Base-by-base conservation (phyloP, 2,888 invertebrate species). In the Scaptomyza flava region DNA sequence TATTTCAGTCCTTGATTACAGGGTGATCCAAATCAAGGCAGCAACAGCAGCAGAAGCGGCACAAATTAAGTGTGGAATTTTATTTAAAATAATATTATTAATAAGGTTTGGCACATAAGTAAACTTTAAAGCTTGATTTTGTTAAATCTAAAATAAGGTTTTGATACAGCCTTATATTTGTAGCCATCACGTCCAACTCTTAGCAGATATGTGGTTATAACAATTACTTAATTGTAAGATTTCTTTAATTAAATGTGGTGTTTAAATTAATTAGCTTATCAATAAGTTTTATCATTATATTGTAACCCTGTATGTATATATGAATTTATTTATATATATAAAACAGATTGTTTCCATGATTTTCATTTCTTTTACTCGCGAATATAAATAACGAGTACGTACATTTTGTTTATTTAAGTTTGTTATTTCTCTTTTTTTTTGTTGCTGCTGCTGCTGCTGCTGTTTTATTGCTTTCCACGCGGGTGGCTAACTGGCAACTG, bases 381-480 rank as follows among this genome's bases (percentile, higher is more conserved):
- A 70, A 79, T 79, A 83, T 88, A 85, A 88, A 88, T 85, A 85
- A 85, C 86, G 88, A 86, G 83, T 63, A 80, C 74, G 83, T 63
- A 80, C 74, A 83, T 83, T 88, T 86, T 88, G 86, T 87, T 81
- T 87, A 84, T 75, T 86, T 79, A 87, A 82, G 79, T 82, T 87
- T 81, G 81, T 84, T 87, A 69, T 82, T 81, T 60, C 57, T 79
- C 64, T 70, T 67, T 64, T 9, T 27, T 69, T 62, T 65, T 23
- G 23, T 23, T 23, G 3, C 60, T 60, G 11, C n/a, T 36, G 38
- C 3, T 38, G 41, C 45, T 66, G 54, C 68, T 60, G 73, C 50
- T 84, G 73, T 65, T 88, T 85, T 85, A 85, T 85, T 74, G 84
- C 89, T 84, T 86, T 88, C 81, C 79, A 84, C 89, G 81, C 77